phyloP scores from a whole-genome alignment of 1,140 invertebrate species.

The Brachystomella parvula region DNA sequence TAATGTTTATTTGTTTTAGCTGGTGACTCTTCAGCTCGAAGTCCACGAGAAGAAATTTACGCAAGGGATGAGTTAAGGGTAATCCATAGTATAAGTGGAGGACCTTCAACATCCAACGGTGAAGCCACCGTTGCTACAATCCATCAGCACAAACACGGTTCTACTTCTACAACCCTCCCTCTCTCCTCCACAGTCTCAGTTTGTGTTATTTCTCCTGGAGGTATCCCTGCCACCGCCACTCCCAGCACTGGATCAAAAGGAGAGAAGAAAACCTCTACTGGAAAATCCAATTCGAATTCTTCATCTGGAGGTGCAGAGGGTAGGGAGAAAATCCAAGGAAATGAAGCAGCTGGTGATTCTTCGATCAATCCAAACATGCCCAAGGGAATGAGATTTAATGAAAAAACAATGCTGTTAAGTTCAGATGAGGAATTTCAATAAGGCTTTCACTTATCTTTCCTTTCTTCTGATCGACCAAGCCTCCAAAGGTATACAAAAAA shows the following conservation, averaged over 20 bases:
- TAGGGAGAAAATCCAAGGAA: constrained; percentile 14
- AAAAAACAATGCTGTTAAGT: constrained; percentile 90
- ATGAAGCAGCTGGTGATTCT: constrained; percentile 43
- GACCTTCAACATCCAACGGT: constrained; percentile 12
- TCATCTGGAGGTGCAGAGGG: not conserved
- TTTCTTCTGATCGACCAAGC: too few relatives aligned
- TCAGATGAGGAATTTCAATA: constrained; percentile 95
- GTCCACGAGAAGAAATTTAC: constrained; percentile 27
- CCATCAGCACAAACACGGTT: constrained; percentile 8
- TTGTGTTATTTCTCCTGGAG: not conserved
- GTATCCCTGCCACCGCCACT: not conserved
- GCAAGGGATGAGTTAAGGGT: not conserved
- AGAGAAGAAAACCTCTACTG: not conserved
- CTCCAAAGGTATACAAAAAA: too few relatives aligned
- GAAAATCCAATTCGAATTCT: not conserved
- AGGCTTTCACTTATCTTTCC: too few relatives aligned
- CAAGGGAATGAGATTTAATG: constrained; percentile 77
- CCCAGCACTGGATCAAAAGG: not conserved
- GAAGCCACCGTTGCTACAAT: not conserved
- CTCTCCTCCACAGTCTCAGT: not conserved
- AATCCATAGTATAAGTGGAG: constrained; percentile 13
- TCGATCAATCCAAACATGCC: constrained; percentile 61
- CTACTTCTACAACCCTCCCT: not conserved
- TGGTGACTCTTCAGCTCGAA: constrained; percentile 31
- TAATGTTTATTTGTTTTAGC: constrained; percentile 15